Percentiles rank a stretch among this genome's conserved stretches.
Evolutionary conservation across 2,113 vertebrate species (phyloP).

Genomic region (Ariopsis seemanni): DNA sequence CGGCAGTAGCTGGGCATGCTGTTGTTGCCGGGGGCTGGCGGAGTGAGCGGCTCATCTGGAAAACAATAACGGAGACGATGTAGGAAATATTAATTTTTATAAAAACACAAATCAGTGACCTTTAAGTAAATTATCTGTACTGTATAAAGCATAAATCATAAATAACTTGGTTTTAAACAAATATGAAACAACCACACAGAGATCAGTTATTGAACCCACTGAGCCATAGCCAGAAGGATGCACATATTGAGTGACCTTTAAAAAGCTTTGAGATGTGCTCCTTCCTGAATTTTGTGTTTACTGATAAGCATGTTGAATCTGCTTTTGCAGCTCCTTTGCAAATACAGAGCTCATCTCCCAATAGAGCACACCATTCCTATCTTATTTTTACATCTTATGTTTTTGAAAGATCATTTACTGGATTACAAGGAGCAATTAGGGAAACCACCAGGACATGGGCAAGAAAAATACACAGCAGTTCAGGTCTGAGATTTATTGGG

Average conservation of each 20-base stretch:
- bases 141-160: conserved; percentile 18
- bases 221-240: background rate
- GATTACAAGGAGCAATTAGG: background rate
- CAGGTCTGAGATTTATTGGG: background rate
- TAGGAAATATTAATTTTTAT: background rate
- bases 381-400: background rate
- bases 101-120: conserved; percentile 15
- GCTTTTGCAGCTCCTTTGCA: background rate
- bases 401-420: background rate
- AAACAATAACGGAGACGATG: conserved; percentile 27
- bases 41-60: conserved; percentile 79
- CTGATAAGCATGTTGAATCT: background rate
- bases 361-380: background rate
- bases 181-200: conserved; percentile 5
- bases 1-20: conserved; percentile 84
- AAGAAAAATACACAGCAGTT: background rate
- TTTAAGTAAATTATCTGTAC: conserved; percentile 8
- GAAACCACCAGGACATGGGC: background rate
- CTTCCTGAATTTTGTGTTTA: background rate
- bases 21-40: conserved; percentile 76
- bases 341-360: background rate
- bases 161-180: conserved; percentile 6
- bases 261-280: background rate
- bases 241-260: conserved; percentile 26
- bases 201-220: background rate